Percentiles rank a stretch among this genome's conserved stretches.
phyloP scores from a whole-genome alignment of 2,113 vertebrate species.

The Acanthochromis polyacanthus region DNA sequence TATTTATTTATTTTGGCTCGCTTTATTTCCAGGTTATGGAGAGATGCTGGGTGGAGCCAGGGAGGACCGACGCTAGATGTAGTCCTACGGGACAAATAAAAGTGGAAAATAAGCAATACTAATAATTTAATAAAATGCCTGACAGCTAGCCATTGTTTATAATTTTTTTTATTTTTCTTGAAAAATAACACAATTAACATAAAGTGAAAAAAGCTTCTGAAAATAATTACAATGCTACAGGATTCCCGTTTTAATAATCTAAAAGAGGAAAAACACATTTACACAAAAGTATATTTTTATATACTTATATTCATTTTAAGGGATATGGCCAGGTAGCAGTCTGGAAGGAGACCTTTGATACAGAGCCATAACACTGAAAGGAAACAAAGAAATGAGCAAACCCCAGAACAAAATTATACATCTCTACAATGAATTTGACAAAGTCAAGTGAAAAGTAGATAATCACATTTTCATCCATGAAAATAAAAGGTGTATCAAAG shows the following conservation, averaged over 20 bases:
- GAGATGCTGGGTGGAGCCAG: constrained; percentile 55
- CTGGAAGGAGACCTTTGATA: constrained; percentile 54
- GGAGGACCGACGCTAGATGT: constrained; percentile 9
- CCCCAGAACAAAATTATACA: constrained; percentile 42
- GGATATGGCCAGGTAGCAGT: constrained; percentile 71
- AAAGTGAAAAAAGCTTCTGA: constrained; percentile 79
- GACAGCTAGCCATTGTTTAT: constrained; percentile 32
- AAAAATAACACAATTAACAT: constrained; percentile 83
- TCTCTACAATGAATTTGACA: constrained; percentile 63
- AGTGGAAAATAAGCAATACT: no score
- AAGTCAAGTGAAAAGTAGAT: constrained; percentile 55
- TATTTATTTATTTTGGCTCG: constrained; percentile 46
- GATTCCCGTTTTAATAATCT: constrained; percentile 75
- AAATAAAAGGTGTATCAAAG: constrained; percentile 72
- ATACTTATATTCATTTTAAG: constrained; percentile 81
- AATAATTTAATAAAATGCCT: no score
- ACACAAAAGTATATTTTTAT: constrained; percentile 86
- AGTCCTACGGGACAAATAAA: background rate
- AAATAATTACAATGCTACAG: constrained; percentile 88
- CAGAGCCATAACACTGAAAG: constrained; percentile 70
- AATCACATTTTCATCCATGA: constrained; percentile 49
- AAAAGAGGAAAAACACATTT: constrained; percentile 84
- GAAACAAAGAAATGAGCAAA: constrained; percentile 57
- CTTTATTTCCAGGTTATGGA: constrained; percentile 76
- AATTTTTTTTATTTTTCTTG: constrained; percentile 79